Percentiles rank a stretch among this genome's conserved stretches.
These are phyloP conservation scores for Melanotaenia maccullochi DNA, from an alignment of 2,797 vertebrate species.

Conservation along the genomic window DNA sequence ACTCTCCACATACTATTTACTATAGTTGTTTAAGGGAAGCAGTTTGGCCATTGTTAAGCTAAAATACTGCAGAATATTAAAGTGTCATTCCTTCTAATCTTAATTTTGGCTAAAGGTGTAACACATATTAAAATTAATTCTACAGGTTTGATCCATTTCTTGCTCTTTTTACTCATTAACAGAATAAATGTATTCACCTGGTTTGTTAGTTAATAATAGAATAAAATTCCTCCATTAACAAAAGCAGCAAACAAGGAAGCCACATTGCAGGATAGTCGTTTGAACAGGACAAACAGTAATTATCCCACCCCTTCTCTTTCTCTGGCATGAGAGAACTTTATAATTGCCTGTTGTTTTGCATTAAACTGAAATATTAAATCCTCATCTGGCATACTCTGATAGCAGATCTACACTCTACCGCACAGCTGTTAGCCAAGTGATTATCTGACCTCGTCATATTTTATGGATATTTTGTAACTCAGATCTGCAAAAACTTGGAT, in stretches of 20 bases:
- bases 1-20: neutral
- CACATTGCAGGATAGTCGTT: conserved; percentile 34
- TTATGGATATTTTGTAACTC: too few species aligned
- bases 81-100: conserved; percentile 14
- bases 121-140: conserved; percentile 24
- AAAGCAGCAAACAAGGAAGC: neutral
- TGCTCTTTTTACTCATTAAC: conserved; percentile 4
- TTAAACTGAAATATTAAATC: too few species aligned
- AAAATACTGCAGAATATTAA: conserved; percentile 16
- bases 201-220: conserved; percentile 41
- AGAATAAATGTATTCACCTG: conserved; percentile 21
- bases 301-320: neutral
- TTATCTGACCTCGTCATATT: too few species aligned
- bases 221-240: conserved; percentile 2
- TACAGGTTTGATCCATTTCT: neutral
- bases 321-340: too few species aligned
- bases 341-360: too few species aligned
- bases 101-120: conserved; percentile 24
- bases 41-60: conserved; percentile 16
- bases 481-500: too few species aligned
- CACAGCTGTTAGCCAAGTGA: too few species aligned
- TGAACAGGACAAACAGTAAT: neutral
- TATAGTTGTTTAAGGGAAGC: neutral
- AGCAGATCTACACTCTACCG: too few species aligned
- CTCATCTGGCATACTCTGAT: too few species aligned